Evolutionary conservation across 2,888 invertebrate genomes (phyloP).

Genomic region (Heliconius erato): DNA sequence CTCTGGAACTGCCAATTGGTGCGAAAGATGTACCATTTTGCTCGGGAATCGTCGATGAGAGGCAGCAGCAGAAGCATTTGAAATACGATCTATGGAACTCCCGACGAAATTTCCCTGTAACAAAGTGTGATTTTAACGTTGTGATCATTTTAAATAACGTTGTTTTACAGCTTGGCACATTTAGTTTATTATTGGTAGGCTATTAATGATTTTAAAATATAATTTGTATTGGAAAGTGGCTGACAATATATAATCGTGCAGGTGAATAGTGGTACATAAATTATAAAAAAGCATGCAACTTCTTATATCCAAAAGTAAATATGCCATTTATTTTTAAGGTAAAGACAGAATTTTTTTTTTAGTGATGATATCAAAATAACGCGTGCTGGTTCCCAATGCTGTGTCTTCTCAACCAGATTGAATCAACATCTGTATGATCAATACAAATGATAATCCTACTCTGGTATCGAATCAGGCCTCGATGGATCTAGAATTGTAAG

Average conservation of each 20-base stretch:
- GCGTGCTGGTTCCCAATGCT: constrained; percentile 21
- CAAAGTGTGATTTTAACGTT: constrained; percentile 54
- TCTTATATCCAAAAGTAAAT: constrained; percentile 31
- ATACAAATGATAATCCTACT: neutral
- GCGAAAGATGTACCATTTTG: constrained; percentile 79
- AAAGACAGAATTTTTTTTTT: neutral
- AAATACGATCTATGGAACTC: constrained; percentile 90
- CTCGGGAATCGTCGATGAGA: constrained; percentile 63
- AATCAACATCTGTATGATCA: constrained; percentile 10
- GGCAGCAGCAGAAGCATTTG: constrained; percentile 85
- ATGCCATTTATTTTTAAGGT: neutral
- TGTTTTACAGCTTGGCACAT: neutral
- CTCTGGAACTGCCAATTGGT: constrained; percentile 78
- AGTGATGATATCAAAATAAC: constrained; percentile 8
- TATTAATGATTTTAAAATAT: constrained; percentile 3
- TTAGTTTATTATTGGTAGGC: neutral
- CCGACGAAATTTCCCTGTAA: constrained; percentile 90
- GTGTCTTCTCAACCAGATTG: constrained; percentile 5
- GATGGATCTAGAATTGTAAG: constrained; percentile 29
- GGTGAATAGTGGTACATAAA: constrained; percentile 44
- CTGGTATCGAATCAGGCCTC: constrained; percentile 10
- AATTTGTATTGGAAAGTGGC: constrained; percentile 28
- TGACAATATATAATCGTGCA: constrained; percentile 44
- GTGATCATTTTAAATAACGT: neutral
- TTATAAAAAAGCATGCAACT: constrained; percentile 53